These are phyloP conservation scores for Drosophila bifasciata DNA, from an alignment of 1,140 invertebrate genomes.

Conservation along the genomic window DNA sequence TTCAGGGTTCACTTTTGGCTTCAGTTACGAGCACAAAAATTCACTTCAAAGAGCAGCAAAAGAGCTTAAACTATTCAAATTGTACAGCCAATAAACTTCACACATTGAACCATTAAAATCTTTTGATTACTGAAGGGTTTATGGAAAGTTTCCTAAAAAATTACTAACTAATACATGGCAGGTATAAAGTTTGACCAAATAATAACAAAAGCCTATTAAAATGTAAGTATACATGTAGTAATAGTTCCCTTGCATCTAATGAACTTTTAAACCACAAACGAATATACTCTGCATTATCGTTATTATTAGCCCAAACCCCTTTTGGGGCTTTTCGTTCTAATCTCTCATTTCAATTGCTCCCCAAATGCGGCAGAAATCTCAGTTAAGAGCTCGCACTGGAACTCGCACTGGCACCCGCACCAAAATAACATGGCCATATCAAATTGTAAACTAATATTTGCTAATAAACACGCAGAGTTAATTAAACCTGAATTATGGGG, in stretches of 20 bases:
- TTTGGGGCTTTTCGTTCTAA: constrained; percentile 8
- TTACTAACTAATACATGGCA: no score
- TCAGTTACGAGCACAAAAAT: no score
- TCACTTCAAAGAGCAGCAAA: no score
- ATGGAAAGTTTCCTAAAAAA: no score
- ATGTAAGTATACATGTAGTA: no score
- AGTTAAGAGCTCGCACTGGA: constrained; percentile 39
- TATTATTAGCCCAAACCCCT: not conserved
- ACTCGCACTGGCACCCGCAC: not conserved
- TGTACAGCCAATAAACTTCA: no score
- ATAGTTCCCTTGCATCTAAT: not conserved
- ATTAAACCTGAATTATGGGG: constrained; percentile 81
- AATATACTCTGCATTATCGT: not conserved
- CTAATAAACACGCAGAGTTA: constrained; percentile 79
- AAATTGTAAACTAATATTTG: constrained; percentile 83
- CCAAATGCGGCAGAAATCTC: constrained; percentile 33
- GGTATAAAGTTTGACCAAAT: no score
- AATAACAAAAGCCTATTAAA: no score
- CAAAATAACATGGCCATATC: constrained; percentile 51
- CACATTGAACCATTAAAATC: no score
- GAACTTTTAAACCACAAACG: not conserved
- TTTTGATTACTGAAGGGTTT: no score
- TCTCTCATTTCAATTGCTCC: constrained; percentile 16
- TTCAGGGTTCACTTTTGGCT: no score
- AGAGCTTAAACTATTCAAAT: no score